A percentile compares a stretch with the other conserved stretches of the same genome.
Conservation (phyloP, 2,888 invertebrate species). For the Ferdinandea cuprea region DNA sequence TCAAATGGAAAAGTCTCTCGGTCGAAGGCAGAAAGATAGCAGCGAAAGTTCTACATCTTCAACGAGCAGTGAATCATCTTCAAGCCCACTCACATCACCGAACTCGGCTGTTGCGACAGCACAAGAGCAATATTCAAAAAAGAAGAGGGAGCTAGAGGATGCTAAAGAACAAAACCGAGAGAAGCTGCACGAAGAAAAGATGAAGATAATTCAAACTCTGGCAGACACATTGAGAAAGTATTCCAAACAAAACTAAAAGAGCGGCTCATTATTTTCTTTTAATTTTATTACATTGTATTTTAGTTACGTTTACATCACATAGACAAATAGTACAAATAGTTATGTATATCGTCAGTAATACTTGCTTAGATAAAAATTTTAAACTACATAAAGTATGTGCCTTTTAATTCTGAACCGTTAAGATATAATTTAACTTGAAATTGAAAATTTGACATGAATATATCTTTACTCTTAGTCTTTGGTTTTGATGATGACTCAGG, state of each 20-base stretch:
- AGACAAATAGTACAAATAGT: slow-evolving; percentile 3
- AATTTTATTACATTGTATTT: background rate
- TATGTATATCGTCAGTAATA: slow-evolving; percentile 3
- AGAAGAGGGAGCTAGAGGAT: background rate
- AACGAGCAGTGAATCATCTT: background rate
- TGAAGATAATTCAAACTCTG: slow-evolving; percentile 1
- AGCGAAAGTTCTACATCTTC: slow-evolving; percentile 2
- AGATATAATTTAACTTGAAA: no score
- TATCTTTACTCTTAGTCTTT: no score
- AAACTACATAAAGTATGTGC: background rate
- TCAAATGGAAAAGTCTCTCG: background rate
- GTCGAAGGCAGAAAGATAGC: background rate
- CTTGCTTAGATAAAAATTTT: background rate
- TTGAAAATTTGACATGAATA: no score
- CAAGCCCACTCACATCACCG: background rate
- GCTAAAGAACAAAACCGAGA: background rate
- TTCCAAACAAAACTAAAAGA: background rate
- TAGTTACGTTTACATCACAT: background rate
- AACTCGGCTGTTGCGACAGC: background rate
- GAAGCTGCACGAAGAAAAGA: background rate
- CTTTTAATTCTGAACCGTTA: no score
- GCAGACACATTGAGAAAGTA: background rate
- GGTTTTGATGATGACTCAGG: no score
- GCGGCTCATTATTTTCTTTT: background rate
- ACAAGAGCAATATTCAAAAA: background rate